phyloP scores from a whole-genome alignment of 2,888 invertebrate genomes.

The Harmothoe impar region DNA sequence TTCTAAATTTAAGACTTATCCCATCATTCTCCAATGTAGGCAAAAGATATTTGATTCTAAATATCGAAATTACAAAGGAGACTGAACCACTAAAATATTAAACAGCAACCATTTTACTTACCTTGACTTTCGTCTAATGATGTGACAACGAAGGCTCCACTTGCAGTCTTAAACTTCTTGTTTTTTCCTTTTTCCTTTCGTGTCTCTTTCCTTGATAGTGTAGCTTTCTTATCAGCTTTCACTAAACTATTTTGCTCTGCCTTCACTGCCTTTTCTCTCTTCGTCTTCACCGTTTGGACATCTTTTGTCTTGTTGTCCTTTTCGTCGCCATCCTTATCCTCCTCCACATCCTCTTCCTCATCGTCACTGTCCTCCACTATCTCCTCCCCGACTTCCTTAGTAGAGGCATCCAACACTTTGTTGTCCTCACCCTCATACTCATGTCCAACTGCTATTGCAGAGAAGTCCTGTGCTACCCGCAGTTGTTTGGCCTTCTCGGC shows the following conservation, averaged over 20 bases:
- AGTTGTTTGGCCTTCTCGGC: slow-evolving; percentile 44
- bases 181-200: slow-evolving; percentile 28
- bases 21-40: too few relatives aligned
- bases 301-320: slow-evolving; percentile 20
- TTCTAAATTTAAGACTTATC: too few relatives aligned
- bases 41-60: too few relatives aligned
- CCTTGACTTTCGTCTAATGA: neutral
- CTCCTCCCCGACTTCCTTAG: neutral
- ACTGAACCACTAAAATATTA: too few relatives aligned
- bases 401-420: slow-evolving; percentile 9
- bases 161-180: slow-evolving; percentile 43
- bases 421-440: slow-evolving; percentile 83
- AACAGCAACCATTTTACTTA: neutral
- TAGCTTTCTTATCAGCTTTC: too few relatives aligned
- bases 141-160: slow-evolving; percentile 50
- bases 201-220: neutral
- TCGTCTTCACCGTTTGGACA: neutral
- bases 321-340: slow-evolving; percentile 17
- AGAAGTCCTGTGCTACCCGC: slow-evolving; percentile 81
- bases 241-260: neutral
- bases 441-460: slow-evolving; percentile 81
- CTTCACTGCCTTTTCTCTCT: neutral
- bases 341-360: slow-evolving; percentile 29
- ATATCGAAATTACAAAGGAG: too few relatives aligned
- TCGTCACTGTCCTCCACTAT: neutral